Percentiles rank a stretch among this genome's conserved stretches.
These are phyloP conservation scores for Melieria picta DNA, from an alignment of 2,888 invertebrate genomes.

Conservation along the genomic window DNA sequence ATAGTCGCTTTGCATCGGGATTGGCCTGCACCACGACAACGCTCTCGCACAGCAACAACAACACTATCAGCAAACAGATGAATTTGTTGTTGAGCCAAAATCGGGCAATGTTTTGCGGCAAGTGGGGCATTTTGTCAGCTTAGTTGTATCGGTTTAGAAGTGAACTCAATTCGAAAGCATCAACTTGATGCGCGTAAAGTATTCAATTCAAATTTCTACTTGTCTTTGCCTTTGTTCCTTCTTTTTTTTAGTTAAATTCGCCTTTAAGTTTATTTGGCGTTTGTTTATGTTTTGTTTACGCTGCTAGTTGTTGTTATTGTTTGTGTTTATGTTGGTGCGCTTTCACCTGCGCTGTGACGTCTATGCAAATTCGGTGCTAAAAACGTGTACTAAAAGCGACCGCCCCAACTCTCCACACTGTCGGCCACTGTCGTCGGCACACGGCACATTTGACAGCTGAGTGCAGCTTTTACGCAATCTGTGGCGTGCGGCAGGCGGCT, in stretches of 20 bases:
- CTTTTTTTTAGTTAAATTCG: not conserved
- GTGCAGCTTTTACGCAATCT: not conserved
- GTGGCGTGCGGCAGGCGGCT: constrained; percentile 16
- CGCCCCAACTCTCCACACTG: constrained; percentile 16
- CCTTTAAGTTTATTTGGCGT: not conserved
- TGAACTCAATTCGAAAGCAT: not conserved
- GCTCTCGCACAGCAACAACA: constrained; percentile 57
- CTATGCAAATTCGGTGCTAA: constrained; percentile 35
- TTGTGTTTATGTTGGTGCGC: constrained; percentile 19
- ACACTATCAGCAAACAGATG: constrained; percentile 52
- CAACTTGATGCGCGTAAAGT: not conserved
- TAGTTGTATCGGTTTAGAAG: not conserved
- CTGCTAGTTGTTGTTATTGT: constrained; percentile 8
- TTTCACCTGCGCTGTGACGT: constrained; percentile 40
- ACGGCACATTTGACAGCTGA: not conserved
- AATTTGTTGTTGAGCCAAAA: constrained; percentile 55
- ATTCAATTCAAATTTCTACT: not conserved
- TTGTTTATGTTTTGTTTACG: not conserved
- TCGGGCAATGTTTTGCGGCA: constrained; percentile 33
- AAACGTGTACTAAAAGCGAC: constrained; percentile 19
- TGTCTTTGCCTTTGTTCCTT: not conserved
- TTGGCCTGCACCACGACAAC: constrained; percentile 67
- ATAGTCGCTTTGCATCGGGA: constrained; percentile 93
- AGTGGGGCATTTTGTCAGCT: constrained; percentile 16
- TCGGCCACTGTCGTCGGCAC: constrained; percentile 10